Conservation (phyloP, 2,113 vertebrate species). For the Chionis minor region DNA sequence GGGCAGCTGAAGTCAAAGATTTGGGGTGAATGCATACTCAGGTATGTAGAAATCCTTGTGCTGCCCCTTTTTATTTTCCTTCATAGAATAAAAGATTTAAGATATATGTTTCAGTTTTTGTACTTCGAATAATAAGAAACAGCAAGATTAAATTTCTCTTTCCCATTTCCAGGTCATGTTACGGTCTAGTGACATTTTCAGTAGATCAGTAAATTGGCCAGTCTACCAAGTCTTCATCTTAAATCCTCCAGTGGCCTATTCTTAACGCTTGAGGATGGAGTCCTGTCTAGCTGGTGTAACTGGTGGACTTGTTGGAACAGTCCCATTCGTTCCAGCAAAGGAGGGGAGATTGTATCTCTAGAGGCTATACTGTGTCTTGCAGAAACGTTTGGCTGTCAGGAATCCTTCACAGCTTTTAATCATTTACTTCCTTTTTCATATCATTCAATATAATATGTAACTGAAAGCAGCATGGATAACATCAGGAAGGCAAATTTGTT, state of each 20-base stretch:
- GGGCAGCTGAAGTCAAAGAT: neutral
- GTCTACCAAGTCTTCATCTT: neutral
- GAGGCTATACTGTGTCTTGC: neutral
- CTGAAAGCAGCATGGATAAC: neutral
- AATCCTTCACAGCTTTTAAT: neutral
- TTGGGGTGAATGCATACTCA: neutral
- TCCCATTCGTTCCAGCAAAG: neutral
- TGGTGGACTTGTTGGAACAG: neutral
- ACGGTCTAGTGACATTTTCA: neutral
- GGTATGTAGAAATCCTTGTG: neutral
- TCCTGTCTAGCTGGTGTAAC: neutral
- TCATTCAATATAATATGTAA: neutral
- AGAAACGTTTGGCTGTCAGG: neutral
- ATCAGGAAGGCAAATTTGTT: neutral
- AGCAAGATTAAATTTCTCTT: neutral
- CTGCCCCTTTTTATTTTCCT: neutral
- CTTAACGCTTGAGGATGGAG: neutral
- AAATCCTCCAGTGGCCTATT: neutral
- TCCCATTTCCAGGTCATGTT: neutral
- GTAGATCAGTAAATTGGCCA: neutral
- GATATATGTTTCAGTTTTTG: neutral
- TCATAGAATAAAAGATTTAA: neutral
- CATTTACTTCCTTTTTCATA: neutral
- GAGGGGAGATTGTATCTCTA: neutral
- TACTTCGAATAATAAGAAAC: neutral